A percentile compares a stretch with the other conserved stretches of the same genome.
Conservation (phyloP, 2,113 vertebrate species). For the Paralichthys olivaceus region DNA sequence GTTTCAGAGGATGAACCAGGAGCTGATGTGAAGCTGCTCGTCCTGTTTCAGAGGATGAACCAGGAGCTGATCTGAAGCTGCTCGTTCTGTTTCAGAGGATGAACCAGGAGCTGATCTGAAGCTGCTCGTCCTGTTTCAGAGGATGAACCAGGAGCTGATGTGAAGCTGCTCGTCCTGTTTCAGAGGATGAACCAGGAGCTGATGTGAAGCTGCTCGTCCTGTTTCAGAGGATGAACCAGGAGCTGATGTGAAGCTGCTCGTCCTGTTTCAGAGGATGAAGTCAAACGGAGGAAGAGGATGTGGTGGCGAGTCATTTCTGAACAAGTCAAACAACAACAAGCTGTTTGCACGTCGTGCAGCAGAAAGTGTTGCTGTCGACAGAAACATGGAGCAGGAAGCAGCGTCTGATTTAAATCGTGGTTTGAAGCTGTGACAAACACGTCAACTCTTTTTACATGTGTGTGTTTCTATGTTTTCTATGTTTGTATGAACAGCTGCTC, state of each 20-base stretch:
- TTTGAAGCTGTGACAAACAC: not conserved
- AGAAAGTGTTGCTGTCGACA: not conserved
- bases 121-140: too few species aligned
- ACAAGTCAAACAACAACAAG: constrained; percentile 5
- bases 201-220: too few species aligned
- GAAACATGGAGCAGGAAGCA: not conserved
- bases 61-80: too few species aligned
- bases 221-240: not conserved
- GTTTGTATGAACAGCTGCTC: too few species aligned
- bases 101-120: too few species aligned
- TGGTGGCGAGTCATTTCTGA: constrained; percentile 71
- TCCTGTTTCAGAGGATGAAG: constrained; percentile 47
- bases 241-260: not conserved
- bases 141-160: too few species aligned
- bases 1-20: too few species aligned
- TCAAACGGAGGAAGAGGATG: constrained; percentile 68
- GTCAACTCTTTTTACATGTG: not conserved
- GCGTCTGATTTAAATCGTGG: not conserved
- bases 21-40: too few species aligned
- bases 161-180: constrained; percentile 13
- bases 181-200: too few species aligned
- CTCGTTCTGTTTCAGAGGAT: too few species aligned
- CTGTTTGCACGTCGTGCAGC: constrained; percentile 29
- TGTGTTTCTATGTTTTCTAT: not conserved
- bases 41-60: constrained; percentile 38